Evolutionary conservation across 2,797 vertebrate genomes (phyloP).

Genomic region (Cygnus olor): DNA sequence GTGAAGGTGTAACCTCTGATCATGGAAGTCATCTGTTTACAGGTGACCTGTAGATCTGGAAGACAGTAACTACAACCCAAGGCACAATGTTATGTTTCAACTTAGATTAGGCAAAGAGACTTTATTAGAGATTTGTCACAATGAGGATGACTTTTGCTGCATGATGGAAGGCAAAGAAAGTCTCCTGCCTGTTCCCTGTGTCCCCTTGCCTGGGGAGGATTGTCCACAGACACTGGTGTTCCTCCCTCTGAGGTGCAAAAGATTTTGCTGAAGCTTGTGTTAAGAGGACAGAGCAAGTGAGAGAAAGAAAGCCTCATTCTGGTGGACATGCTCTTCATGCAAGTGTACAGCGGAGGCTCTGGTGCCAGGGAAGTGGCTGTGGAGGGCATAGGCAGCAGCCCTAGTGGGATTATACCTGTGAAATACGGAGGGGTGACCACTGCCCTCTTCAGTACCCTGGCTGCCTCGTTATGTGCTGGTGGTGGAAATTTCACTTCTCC

Average conservation of each 20-base stretch:
- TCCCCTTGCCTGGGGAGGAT: not conserved
- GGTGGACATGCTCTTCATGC: not conserved
- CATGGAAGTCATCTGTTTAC: not conserved
- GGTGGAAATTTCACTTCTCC: not conserved
- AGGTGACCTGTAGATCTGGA: not conserved
- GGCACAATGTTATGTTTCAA: not conserved
- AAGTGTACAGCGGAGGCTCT: not conserved
- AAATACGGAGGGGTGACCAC: rapidly evolving
- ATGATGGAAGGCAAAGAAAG: not conserved
- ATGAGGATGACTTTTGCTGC: not conserved
- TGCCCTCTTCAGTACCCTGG: not conserved
- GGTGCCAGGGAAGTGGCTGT: not conserved
- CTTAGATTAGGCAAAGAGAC: not conserved
- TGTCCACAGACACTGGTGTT: rapidly evolving
- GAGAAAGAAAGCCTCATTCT: not conserved
- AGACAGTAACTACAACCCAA: not conserved
- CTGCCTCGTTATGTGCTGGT: not conserved
- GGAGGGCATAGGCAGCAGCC: not conserved
- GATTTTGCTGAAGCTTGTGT: not conserved
- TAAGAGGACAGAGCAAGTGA: not conserved
- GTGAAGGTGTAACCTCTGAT: not conserved
- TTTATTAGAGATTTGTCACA: not conserved
- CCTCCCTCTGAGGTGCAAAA: rapidly evolving
- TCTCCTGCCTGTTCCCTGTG: not conserved
- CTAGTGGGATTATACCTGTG: not conserved